Percentiles rank a stretch among this genome's conserved stretches.
Conservation (phyloP, 1,140 invertebrate species). For the Papilio aristodemus region DNA sequence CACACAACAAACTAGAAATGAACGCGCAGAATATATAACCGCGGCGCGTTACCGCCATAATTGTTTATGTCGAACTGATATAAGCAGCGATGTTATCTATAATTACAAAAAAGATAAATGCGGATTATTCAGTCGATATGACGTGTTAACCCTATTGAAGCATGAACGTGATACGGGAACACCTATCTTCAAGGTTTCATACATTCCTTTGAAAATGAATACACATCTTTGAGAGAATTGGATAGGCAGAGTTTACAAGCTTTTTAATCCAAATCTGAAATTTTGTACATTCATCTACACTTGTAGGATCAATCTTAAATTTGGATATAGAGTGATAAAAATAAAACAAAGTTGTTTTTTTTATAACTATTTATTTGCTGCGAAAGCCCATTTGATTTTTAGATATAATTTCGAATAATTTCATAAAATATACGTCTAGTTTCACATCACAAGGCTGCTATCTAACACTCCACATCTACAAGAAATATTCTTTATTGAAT, state of each 20-base stretch:
- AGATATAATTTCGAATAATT: constrained; percentile 50
- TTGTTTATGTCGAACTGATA: background rate
- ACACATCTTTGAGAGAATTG: too few relatives aligned
- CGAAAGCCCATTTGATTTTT: constrained; percentile 46
- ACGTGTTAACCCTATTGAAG: constrained; percentile 27
- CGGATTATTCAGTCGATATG: constrained; percentile 12
- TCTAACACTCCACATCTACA: background rate
- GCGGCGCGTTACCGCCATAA: constrained; percentile 68
- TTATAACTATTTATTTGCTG: constrained; percentile 44
- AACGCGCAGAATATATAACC: constrained; percentile 68
- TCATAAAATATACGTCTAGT: constrained; percentile 45
- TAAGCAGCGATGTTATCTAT: constrained; percentile 36
- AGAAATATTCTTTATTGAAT: background rate
- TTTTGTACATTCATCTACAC: too few relatives aligned
- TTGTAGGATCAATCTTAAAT: too few relatives aligned
- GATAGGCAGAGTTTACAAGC: too few relatives aligned
- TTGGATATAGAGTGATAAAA: too few relatives aligned
- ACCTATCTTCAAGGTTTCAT: too few relatives aligned
- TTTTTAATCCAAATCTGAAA: background rate
- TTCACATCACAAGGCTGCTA: constrained; percentile 30
- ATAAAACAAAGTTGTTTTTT: constrained; percentile 37
- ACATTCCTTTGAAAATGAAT: too few relatives aligned
- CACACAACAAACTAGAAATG: constrained; percentile 55
- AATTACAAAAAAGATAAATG: constrained; percentile 26
- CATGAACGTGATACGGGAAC: constrained; percentile 7